Percentiles rank a stretch among this genome's conserved stretches.
Evolutionary conservation across 1,140 invertebrate genomes (phyloP).

Genomic region (Planococcus citri): DNA sequence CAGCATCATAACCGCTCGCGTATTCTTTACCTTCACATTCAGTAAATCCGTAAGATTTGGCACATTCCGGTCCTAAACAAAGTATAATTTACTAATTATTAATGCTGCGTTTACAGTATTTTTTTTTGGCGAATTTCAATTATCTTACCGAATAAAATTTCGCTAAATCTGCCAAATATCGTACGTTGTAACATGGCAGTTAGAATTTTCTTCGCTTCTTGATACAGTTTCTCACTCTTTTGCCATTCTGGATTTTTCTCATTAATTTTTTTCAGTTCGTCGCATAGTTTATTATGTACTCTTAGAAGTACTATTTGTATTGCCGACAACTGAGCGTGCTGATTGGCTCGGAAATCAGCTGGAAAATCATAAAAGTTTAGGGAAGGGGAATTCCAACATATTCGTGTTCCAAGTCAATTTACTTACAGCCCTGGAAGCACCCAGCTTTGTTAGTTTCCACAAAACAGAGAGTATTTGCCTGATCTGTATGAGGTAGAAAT

Average conservation of each 20-base stretch:
- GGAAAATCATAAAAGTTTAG: too few species aligned
- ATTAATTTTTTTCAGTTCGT: constrained; percentile 25
- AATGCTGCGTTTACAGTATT: too few species aligned
- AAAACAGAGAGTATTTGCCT: constrained; percentile 16
- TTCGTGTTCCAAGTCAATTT: too few species aligned
- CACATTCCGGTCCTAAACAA: neutral
- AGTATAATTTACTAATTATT: too few species aligned
- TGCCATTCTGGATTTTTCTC: constrained; percentile 23
- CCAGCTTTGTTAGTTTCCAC: constrained; percentile 21
- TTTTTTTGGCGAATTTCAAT: too few species aligned
- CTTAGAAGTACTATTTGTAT: constrained; percentile 23
- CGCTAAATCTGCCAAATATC: constrained; percentile 52
- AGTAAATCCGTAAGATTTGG: neutral
- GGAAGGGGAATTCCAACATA: too few species aligned
- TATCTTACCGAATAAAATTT: constrained; percentile 42
- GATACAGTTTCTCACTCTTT: constrained; percentile 29
- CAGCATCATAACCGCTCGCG: constrained; percentile 43
- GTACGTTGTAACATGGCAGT: constrained; percentile 45
- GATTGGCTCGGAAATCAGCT: constrained; percentile 24
- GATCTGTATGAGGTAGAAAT: constrained; percentile 22
- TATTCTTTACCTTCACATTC: constrained; percentile 26
- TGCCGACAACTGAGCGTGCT: constrained; percentile 23
- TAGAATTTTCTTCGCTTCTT: constrained; percentile 31
- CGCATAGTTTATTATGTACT: constrained; percentile 31
- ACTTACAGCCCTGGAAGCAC: constrained; percentile 25